These are phyloP conservation scores for Aphaenogaster floridana DNA, from an alignment of 1,140 invertebrate species.

Conservation along the genomic window DNA sequence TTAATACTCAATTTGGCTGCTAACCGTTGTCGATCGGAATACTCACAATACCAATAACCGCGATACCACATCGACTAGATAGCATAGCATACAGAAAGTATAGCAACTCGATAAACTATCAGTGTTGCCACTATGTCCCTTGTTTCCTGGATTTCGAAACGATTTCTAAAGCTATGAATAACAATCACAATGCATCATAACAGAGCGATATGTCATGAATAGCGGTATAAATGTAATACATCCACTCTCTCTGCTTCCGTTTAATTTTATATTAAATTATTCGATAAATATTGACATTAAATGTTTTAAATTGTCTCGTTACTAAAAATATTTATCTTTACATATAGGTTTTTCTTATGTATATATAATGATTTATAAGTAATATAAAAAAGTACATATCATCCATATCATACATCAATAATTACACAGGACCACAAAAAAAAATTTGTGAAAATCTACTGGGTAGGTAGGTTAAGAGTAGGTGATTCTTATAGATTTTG, in stretches of 20 bases:
- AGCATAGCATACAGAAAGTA: constrained; percentile 48
- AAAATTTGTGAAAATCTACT: too few species aligned
- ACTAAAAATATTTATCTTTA: background rate
- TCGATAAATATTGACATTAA: background rate
- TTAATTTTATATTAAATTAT: constrained; percentile 16
- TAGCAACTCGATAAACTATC: constrained; percentile 59
- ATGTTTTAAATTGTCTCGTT: background rate
- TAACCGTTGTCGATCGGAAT: constrained; percentile 51
- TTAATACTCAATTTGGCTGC: constrained; percentile 70
- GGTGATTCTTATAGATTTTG: too few species aligned
- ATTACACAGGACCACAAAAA: too few species aligned
- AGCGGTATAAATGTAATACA: background rate
- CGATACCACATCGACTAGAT: constrained; percentile 66
- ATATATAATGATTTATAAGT: background rate
- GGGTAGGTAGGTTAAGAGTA: too few species aligned
- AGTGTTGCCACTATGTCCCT: constrained; percentile 7
- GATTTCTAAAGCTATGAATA: constrained; percentile 39
- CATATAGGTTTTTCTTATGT: background rate
- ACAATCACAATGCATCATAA: background rate
- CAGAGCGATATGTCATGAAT: background rate
- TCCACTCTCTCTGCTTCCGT: background rate
- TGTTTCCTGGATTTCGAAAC: constrained; percentile 11
- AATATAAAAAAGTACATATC: background rate
- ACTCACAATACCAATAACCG: constrained; percentile 68
- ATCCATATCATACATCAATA: background rate